Evolutionary conservation across 2,797 vertebrate genomes (phyloP).

Genomic region (Sebastes oblongus): DNA sequence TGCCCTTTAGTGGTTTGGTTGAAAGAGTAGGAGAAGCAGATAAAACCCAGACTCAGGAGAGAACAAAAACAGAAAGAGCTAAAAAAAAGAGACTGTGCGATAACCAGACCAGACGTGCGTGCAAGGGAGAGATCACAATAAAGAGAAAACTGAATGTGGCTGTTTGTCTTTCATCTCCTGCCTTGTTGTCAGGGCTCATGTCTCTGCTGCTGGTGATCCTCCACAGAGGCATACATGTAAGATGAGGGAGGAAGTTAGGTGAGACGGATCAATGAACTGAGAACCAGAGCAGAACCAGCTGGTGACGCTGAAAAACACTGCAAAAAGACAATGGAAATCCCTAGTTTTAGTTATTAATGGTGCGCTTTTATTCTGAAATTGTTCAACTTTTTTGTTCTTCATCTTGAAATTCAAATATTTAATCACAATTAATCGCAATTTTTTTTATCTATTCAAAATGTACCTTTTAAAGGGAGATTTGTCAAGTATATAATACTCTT

Average conservation of each 20-base stretch:
- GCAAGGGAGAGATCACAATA: neutral
- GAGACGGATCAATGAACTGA: constrained; percentile 14
- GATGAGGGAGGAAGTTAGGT: neutral
- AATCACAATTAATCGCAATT: fast-evolving
- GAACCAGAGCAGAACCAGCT: neutral
- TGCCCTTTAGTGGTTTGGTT: constrained; percentile 24
- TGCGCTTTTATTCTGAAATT: neutral
- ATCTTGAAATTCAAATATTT: no score
- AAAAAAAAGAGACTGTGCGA: neutral
- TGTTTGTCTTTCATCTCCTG: constrained; percentile 46
- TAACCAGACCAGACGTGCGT: neutral
- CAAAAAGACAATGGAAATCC: neutral
- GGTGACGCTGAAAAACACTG: neutral
- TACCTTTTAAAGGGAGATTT: no score
- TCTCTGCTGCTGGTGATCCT: constrained; percentile 17
- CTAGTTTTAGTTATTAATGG: neutral
- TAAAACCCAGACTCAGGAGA: neutral
- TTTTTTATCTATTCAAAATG: no score
- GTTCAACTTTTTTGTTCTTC: no score
- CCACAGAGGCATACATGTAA: constrained; percentile 13
- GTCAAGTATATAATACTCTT: fast-evolving
- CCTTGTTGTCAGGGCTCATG: constrained; percentile 36
- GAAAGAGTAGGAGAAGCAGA: constrained; percentile 3
- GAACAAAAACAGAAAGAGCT: neutral
- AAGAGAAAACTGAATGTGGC: constrained; percentile 14